These are phyloP conservation scores for Macrobrachium nipponense DNA, from an alignment of 1,140 invertebrate species.

Conservation along the genomic window DNA sequence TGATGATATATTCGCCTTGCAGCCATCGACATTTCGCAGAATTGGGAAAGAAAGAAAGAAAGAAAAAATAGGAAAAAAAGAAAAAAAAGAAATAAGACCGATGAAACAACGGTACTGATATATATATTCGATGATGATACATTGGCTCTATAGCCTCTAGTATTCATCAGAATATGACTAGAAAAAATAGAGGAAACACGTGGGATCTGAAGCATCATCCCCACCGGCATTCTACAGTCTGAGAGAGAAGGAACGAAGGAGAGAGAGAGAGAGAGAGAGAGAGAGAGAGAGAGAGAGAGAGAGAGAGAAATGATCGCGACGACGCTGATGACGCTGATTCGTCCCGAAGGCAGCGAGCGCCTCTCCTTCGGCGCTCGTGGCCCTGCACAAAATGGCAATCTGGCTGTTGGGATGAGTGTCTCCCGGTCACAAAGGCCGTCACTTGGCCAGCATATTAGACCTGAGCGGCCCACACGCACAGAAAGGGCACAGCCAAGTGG, in stretches of 20 bases:
- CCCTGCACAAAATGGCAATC: conserved; percentile 55
- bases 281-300: neutral
- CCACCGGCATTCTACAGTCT: neutral
- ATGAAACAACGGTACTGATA: too few relatives aligned
- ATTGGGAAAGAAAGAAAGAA: too few relatives aligned
- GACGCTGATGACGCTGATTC: conserved; percentile 6
- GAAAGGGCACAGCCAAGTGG: conserved; percentile 61
- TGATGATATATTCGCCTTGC: too few relatives aligned
- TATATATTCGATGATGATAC: too few relatives aligned
- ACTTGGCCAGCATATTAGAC: conserved; percentile 53
- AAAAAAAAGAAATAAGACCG: too few relatives aligned
- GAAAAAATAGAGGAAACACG: too few relatives aligned
- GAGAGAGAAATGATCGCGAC: neutral
- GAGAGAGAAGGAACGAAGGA: neutral
- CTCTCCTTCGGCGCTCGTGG: conserved; percentile 15
- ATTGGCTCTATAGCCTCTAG: too few relatives aligned
- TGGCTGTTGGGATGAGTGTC: conserved; percentile 56
- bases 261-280: conserved; percentile 10
- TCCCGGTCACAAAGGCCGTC: conserved; percentile 40
- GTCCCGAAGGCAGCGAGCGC: neutral
- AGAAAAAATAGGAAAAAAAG: too few relatives aligned
- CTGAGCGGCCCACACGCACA: conserved; percentile 57
- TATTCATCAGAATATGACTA: too few relatives aligned
- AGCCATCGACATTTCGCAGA: too few relatives aligned
- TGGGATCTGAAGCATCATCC: too few relatives aligned